phyloP scores from a whole-genome alignment of 2,888 invertebrate species.

The Diloba caeruleocephala region DNA sequence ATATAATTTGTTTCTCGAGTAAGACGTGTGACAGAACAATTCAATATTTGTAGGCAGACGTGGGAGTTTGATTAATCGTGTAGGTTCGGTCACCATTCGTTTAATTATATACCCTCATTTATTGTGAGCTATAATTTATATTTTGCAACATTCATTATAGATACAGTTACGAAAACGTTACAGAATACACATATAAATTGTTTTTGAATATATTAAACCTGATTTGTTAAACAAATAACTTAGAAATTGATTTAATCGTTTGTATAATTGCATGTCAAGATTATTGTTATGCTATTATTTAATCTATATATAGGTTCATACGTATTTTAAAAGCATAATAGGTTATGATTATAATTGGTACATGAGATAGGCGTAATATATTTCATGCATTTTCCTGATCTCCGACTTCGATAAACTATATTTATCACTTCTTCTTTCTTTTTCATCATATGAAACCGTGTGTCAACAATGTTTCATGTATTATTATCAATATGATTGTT shows the following conservation, averaged over 20 bases:
- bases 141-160: conserved; percentile 44
- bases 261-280: no score
- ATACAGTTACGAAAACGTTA: conserved; percentile 37
- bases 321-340: not conserved
- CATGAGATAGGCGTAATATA: conserved; percentile 2
- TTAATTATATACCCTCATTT: conserved; percentile 43
- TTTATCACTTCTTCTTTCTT: no score
- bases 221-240: not conserved
- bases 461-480: conserved; percentile 26
- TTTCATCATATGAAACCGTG: conserved; percentile 21
- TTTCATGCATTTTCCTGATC: conserved; percentile 33
- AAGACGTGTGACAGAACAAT: conserved; percentile 51
- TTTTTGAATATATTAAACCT: conserved; percentile 12
- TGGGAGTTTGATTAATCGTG: conserved; percentile 53
- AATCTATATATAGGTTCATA: no score
- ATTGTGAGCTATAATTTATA: conserved; percentile 37
- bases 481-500: conserved; percentile 40
- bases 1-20: conserved; percentile 46
- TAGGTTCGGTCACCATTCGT: conserved; percentile 43
- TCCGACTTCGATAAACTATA: conserved; percentile 27
- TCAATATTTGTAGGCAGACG: conserved; percentile 52
- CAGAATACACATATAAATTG: conserved; percentile 33
- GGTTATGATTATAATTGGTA: conserved; percentile 6
- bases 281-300: no score
- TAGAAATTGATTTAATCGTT: not conserved